Conservation (phyloP, 2,113 vertebrate genomes). For the Epinephelus fuscoguttatus region DNA sequence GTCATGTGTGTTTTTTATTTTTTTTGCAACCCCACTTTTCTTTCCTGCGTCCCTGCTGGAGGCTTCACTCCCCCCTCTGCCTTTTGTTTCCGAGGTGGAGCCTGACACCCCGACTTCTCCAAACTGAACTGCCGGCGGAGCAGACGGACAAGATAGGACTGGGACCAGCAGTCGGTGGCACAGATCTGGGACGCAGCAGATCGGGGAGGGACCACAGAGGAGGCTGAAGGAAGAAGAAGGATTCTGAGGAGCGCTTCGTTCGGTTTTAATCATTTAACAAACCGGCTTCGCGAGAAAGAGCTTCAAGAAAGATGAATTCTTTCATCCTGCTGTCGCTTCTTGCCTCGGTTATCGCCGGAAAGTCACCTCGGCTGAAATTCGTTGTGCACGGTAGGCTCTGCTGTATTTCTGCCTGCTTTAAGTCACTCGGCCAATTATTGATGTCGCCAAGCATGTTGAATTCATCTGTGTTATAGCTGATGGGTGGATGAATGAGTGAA, state of each 20-base stretch:
- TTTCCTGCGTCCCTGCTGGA: constrained; percentile 14
- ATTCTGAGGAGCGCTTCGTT: constrained; percentile 7
- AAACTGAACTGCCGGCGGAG: constrained; percentile 50
- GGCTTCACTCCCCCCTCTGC: constrained; percentile 34
- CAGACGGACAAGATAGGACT: constrained; percentile 55
- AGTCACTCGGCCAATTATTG: not conserved
- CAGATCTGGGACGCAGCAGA: constrained; percentile 54
- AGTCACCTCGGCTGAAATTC: constrained; percentile 86
- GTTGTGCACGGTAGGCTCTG: constrained; percentile 82
- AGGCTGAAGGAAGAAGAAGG: constrained; percentile 32
- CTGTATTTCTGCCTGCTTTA: not conserved
- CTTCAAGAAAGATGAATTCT: constrained; percentile 74
- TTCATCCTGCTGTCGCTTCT: constrained; percentile 74
- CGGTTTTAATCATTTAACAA: not conserved
- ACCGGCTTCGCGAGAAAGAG: not conserved
- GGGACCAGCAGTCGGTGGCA: constrained; percentile 53
- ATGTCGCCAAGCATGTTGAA: not conserved
- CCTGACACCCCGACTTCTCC: constrained; percentile 71
- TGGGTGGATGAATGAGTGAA: not conserved
- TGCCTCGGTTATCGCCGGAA: constrained; percentile 72
- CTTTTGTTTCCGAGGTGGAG: constrained; percentile 80
- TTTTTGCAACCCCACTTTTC: constrained; percentile 17
- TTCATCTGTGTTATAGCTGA: not conserved
- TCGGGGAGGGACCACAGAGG: constrained; percentile 15
- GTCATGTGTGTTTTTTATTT: not conserved